These are phyloP conservation scores for Alca torda DNA, from an alignment of 2,797 vertebrate genomes.

Conservation along the genomic window DNA sequence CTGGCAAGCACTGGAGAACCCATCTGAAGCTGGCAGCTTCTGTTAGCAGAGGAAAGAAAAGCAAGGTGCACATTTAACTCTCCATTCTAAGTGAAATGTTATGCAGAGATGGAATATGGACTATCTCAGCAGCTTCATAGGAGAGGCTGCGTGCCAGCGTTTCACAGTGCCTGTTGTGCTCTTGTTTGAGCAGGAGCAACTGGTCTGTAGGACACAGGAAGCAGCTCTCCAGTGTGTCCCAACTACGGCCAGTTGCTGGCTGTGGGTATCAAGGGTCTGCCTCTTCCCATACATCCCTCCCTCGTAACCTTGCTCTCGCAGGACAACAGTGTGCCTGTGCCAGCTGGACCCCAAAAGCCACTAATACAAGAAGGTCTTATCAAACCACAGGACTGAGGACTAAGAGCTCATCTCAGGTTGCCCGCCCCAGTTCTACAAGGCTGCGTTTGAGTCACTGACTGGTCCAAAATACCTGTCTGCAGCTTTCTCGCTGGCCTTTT, in stretches of 20 bases:
- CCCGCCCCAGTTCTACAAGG: neutral
- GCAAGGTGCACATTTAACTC: neutral
- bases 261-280: neutral
- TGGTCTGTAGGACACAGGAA: neutral
- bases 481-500: neutral
- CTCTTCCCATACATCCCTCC: neutral
- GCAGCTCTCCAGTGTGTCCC: neutral
- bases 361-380: neutral
- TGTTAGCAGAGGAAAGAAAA: neutral
- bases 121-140: neutral
- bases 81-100: fast-evolving
- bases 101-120: neutral
- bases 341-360: neutral
- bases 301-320: neutral
- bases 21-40: neutral
- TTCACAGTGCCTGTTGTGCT: fast-evolving
- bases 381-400: neutral
- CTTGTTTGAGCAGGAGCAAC: neutral
- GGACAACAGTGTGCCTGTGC: neutral
- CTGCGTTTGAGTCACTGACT: neutral
- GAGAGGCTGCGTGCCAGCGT: neutral
- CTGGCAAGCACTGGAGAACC: neutral
- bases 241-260: neutral
- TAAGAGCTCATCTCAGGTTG: neutral
- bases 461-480: neutral